Evolutionary conservation across 2,113 vertebrate genomes (phyloP), one percentile per base, ranked within the genome.

Genomic region (Ptychochromis oligacanthus): DNA sequence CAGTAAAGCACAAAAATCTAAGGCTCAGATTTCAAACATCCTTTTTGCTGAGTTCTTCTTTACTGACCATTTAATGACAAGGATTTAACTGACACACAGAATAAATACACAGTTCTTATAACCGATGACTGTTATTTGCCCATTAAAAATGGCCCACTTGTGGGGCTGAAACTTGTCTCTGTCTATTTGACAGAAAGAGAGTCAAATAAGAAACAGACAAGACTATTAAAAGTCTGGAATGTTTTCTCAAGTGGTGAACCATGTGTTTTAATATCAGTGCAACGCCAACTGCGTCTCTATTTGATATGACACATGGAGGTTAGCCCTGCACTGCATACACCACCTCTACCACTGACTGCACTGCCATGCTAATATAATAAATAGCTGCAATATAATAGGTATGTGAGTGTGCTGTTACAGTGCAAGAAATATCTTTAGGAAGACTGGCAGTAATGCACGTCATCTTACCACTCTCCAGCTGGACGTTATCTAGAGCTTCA

Each of bases 381-480:
- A 87, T 40, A 38, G 28, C 82, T 31, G 9, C 57, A 70, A 46
- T 56, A n/a, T 36, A 58, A 17, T 70, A 10, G 59, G 34, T 31
- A 58, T 43, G 77, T 59, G 62, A 75, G 82, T 52, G 55, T 80
- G 67, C n/a, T 76, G 14, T 77, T 24, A 11, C 17, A 61, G 46
- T 65, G 24, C 20, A 9, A 26, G 12, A 59, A 59, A 8, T 24
- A 55, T 38, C 34, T 77, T 70, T 77, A 24, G 2, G 40, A 15
- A 74, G 64, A 26, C 28, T 72, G 26, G 17, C 14, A 36, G 31
- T 22, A 36, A 5, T 31, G 34, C 55, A 49, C 24, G 17, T 46
- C 13, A 7, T 57, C 91, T 89, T 86, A 98, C 97, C 97, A 3
- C 85, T 96, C 81, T 96, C 94, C 74, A 96, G 89, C 36, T 95